A percentile compares a stretch with the other conserved stretches of the same genome.
These are phyloP conservation scores for Andrena trimmerana DNA, from an alignment of 2,888 invertebrate genomes.

Conservation along the genomic window DNA sequence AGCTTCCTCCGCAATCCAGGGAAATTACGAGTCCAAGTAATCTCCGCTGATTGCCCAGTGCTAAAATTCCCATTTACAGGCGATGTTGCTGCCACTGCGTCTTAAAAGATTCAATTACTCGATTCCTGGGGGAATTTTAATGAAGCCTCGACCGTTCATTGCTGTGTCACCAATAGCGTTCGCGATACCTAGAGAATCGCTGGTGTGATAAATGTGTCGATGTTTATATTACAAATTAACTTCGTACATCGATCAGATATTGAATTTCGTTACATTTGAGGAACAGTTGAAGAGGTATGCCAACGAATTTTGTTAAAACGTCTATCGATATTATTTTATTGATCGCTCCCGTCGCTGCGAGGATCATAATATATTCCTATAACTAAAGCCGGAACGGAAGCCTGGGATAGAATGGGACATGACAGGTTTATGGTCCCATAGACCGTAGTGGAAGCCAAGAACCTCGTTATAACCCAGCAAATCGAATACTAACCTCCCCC, in stretches of 20 bases:
- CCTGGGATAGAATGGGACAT: constrained; percentile 15
- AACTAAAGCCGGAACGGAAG: constrained; percentile 14
- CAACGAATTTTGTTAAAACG: background rate
- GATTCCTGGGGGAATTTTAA: constrained; percentile 8
- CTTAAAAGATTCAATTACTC: background rate
- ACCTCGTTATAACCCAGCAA: constrained; percentile 34
- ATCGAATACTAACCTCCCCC: constrained; percentile 12
- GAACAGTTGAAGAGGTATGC: background rate
- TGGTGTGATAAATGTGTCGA: background rate
- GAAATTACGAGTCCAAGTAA: constrained; percentile 57
- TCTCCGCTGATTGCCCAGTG: constrained; percentile 49
- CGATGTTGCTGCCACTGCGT: background rate
- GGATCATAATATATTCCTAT: constrained; percentile 30
- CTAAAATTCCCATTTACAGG: constrained; percentile 40
- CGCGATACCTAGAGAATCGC: background rate
- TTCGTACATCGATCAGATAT: background rate
- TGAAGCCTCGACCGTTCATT: background rate
- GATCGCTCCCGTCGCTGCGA: constrained; percentile 12
- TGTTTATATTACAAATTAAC: background rate
- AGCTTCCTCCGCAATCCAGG: constrained; percentile 50
- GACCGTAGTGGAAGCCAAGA: constrained; percentile 26
- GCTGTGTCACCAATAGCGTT: background rate
- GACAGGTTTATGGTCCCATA: constrained; percentile 46
- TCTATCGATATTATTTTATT: constrained; percentile 19
- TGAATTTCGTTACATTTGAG: background rate